Evolutionary conservation across 2,888 invertebrate genomes (phyloP).

Genomic region (Cheilosia vernalis): DNA sequence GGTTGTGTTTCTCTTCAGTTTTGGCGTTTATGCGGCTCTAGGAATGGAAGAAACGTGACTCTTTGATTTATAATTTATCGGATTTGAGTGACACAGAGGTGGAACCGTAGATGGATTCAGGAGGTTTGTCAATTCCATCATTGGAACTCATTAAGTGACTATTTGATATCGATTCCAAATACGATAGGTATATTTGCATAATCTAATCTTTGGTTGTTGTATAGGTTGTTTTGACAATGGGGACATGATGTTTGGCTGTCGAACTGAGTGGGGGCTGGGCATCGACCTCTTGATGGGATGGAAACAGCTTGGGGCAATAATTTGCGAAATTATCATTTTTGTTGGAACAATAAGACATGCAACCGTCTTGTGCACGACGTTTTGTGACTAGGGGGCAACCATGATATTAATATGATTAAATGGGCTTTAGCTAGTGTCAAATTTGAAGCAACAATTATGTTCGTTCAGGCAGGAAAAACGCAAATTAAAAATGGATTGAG

Average conservation of each 20-base stretch:
- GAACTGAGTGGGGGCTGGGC: not conserved
- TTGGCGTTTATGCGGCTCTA: conserved; percentile 3
- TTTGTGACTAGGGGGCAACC: no score
- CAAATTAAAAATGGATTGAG: no score
- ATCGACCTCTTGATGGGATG: not conserved
- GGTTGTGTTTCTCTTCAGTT: not conserved
- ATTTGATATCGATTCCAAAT: conserved; percentile 39
- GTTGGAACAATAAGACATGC: no score
- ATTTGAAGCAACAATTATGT: no score
- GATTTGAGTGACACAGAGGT: conserved; percentile 35
- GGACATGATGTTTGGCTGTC: not conserved
- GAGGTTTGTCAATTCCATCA: conserved; percentile 32
- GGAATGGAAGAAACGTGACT: conserved; percentile 40
- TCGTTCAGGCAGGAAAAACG: no score
- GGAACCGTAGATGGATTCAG: conserved; percentile 34
- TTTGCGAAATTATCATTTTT: no score
- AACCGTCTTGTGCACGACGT: no score
- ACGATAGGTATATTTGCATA: conserved; percentile 14
- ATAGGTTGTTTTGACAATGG: not conserved
- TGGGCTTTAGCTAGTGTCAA: no score
- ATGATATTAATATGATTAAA: no score
- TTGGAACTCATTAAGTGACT: conserved; percentile 38
- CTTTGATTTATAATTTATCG: conserved; percentile 21
- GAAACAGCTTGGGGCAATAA: not conserved
- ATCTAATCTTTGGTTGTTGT: not conserved